A percentile compares a stretch with the other conserved stretches of the same genome.
phyloP scores from a whole-genome alignment of 2,797 vertebrate species.

The Myiotriccus ornatus region DNA sequence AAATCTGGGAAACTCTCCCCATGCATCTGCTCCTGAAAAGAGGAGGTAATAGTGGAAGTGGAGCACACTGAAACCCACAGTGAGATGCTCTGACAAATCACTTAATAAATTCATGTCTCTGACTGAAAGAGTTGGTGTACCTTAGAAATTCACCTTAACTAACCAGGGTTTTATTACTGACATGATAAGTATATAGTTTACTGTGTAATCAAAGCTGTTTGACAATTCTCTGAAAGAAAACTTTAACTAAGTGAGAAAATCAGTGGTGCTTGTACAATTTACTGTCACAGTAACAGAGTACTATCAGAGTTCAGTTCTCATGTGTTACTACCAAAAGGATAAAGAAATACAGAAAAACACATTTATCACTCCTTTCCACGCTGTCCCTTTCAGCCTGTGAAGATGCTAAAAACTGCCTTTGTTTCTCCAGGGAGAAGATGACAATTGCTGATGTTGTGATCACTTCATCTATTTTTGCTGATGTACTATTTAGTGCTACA shows the following conservation, averaged over 20 bases:
- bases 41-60: background rate
- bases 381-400: background rate
- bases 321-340: background rate
- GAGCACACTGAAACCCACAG: background rate
- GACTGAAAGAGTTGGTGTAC: background rate
- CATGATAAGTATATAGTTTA: background rate
- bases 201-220: background rate
- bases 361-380: background rate
- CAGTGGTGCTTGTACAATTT: background rate
- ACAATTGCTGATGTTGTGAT: background rate
- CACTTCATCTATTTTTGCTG: conserved; percentile 41
- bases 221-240: background rate
- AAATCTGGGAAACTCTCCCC: background rate
- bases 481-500: conserved; percentile 32
- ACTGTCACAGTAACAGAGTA: background rate
- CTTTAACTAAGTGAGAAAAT: background rate
- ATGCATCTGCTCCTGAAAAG: background rate
- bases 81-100: background rate
- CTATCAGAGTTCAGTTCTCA: background rate
- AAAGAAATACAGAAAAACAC: background rate
- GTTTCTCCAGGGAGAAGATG: conserved; percentile 1
- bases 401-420: conserved; percentile 1
- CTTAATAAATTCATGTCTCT: background rate
- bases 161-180: background rate
- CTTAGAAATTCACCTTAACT: background rate